phyloP scores from a whole-genome alignment of 2,888 invertebrate species.

The Acanthosepion lycidas region DNA sequence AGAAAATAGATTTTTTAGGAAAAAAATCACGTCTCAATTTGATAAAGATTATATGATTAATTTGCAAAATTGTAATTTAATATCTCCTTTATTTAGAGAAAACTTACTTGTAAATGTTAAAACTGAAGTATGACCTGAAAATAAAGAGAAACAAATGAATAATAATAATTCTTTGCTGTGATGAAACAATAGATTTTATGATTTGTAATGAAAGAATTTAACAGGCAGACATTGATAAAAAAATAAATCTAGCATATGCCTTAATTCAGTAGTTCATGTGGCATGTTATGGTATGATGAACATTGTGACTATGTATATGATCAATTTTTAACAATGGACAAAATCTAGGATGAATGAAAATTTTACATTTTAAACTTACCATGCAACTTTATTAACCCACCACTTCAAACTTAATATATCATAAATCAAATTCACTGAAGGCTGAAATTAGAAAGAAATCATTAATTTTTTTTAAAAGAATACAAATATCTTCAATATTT shows the following conservation, averaged over 20 bases:
- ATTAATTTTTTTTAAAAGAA: too few species aligned
- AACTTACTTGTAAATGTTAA: slow-evolving; percentile 66
- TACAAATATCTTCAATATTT: background rate
- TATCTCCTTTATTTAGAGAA: background rate
- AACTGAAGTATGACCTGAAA: slow-evolving; percentile 64
- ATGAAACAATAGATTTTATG: background rate
- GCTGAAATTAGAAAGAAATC: slow-evolving; percentile 58
- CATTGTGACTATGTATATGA: background rate
- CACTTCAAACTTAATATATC: slow-evolving; percentile 69
- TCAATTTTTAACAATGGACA: background rate
- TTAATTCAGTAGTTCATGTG: too few species aligned
- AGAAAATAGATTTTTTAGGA: too few species aligned
- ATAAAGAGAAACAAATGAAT: slow-evolving; percentile 48
- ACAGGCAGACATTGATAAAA: too few species aligned
- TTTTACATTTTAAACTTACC: slow-evolving; percentile 58
- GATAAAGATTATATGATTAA: background rate
- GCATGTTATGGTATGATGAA: too few species aligned
- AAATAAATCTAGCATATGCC: too few species aligned
- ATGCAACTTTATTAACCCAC: slow-evolving; percentile 69
- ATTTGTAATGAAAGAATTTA: too few species aligned
- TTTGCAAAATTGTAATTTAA: background rate
- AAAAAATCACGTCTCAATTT: background rate
- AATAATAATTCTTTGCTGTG: background rate
- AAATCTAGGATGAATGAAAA: background rate
- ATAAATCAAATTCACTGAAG: slow-evolving; percentile 63